These are phyloP conservation scores for Phylloscopus whistleri DNA, from an alignment of 2,113 vertebrate genomes.

Conservation along the genomic window DNA sequence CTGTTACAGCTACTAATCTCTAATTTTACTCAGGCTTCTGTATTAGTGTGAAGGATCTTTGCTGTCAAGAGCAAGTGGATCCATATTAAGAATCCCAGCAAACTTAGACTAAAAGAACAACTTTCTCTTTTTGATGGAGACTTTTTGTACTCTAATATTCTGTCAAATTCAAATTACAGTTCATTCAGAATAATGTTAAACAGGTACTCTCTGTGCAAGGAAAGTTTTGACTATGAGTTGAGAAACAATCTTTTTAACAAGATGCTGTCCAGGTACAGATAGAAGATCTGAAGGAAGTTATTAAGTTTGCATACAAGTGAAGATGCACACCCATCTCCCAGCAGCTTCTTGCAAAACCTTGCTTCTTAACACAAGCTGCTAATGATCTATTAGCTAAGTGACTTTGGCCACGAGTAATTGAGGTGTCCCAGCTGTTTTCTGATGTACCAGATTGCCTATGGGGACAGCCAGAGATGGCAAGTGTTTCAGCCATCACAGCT, in stretches of 20 bases:
- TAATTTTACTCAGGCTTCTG: background rate
- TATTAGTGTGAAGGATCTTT: background rate
- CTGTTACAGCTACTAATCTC: background rate
- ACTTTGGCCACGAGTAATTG: background rate
- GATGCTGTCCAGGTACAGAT: background rate
- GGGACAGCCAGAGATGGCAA: background rate
- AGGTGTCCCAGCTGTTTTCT: background rate
- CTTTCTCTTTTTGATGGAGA: background rate
- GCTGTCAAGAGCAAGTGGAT: background rate
- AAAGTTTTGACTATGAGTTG: background rate
- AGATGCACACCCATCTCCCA: background rate
- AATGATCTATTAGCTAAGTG: background rate
- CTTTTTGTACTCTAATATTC: background rate
- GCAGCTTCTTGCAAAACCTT: background rate
- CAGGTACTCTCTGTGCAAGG: background rate
- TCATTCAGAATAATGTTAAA: background rate
- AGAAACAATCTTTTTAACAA: background rate
- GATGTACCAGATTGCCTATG: background rate
- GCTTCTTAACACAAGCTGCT: background rate
- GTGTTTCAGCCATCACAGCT: background rate
- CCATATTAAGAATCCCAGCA: background rate
- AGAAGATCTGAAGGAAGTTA: background rate
- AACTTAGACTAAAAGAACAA: background rate
- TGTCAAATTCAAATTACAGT: background rate
- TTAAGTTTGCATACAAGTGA: background rate